phyloP scores from a whole-genome alignment of 2,888 invertebrate genomes.

The Tiliacea aurago region DNA sequence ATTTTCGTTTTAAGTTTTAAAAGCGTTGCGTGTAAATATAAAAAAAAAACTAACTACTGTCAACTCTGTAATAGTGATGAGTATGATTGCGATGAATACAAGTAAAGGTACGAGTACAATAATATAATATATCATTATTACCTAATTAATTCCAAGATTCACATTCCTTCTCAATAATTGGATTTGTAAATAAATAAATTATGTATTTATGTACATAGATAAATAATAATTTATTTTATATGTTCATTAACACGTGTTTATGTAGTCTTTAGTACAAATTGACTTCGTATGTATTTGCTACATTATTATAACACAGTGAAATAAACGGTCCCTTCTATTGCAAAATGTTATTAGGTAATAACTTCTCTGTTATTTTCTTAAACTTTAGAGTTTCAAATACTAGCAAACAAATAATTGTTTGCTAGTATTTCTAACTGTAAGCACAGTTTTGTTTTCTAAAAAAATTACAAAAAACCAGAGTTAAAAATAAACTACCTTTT shows the following conservation, averaged over 20 bases:
- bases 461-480: too few species aligned
- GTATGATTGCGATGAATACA: slow-evolving; percentile 15
- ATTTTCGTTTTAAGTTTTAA: not conserved
- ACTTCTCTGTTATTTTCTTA: not conserved
- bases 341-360: slow-evolving; percentile 1
- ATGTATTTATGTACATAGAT: slow-evolving; percentile 55
- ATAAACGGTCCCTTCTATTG: slow-evolving; percentile 2
- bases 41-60: not conserved
- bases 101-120: slow-evolving; percentile 12
- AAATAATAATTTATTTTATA: slow-evolving; percentile 45
- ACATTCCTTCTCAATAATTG: slow-evolving; percentile 47
- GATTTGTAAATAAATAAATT: slow-evolving; percentile 42
- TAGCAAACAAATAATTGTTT: not conserved
- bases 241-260: slow-evolving; percentile 51
- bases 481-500: not conserved
- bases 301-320: slow-evolving; percentile 21
- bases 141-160: slow-evolving; percentile 45
- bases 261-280: slow-evolving; percentile 47
- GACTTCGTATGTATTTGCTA: slow-evolving; percentile 42
- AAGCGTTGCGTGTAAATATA: not conserved
- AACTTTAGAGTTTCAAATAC: too few species aligned
- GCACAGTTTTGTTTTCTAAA: not conserved
- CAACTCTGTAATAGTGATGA: not conserved
- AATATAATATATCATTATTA: slow-evolving; percentile 11
- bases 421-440: not conserved